Base-by-base conservation (phyloP, 2,113 vertebrate genomes). In the Ceratotherium simum region DNA sequence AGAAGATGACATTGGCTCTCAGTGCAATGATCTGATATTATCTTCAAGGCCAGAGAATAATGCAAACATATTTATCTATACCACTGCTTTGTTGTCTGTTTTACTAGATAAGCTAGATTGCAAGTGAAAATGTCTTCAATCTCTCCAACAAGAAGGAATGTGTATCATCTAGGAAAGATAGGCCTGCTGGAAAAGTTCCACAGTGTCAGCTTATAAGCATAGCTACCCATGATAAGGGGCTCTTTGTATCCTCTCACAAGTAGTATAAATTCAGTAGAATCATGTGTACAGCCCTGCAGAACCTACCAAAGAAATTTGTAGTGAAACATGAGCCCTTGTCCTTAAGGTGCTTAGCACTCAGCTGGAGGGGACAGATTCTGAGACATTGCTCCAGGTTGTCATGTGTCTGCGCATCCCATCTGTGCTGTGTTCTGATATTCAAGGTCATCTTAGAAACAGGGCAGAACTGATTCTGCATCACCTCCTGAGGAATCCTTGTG, bases 361-460 rank as follows among this genome's bases (percentile, higher is more conserved):
- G 62, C 90, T 33, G 33, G 79, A 78, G 48, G 48, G 5, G 18
- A 89, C 92, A 60, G 88, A 85, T 29, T 56, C 27, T 20, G 67
- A 96, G 79, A 42, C 36, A 51, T 88, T 76, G 62, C 36, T 92
- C 42, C 88, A 92, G 72, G 80, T 88, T 48, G 65, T 80, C 36
- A 31, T 10, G 6, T 56, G 69, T 78, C 93, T 89, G 46, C 39
- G 48, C 67, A 56, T 85, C 54, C 97, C 95, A 89, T 96, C 97
- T 97, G 98, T 96, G 93, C 93, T 23, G 73, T 78, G 60, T 60
- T 84, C 92, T 93, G 67, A 67, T 48, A 70, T 39, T 90, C 97
- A 96, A 93, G 95, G 93, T 97, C 94, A 64, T 76, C 42, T 83
- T 60, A 90, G 60, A 97, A 91, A 89, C n/a, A 82, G 76, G 89